These are phyloP conservation scores for Heterochromis multidens DNA, from an alignment of 2,113 vertebrate genomes.

Conservation along the genomic window DNA sequence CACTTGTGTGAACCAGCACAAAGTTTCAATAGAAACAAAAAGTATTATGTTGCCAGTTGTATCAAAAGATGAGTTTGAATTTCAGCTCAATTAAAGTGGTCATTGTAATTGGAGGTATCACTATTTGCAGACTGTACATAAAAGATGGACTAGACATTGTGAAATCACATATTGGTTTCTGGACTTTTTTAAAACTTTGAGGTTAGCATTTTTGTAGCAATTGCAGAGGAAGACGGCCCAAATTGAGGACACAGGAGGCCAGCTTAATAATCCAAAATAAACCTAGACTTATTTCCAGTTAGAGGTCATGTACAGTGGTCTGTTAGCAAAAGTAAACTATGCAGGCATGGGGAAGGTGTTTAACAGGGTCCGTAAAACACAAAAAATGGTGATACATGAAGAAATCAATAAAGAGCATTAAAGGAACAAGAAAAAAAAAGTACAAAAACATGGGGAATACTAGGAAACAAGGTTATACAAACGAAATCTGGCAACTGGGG, in stretches of 20 bases:
- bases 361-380: not conserved
- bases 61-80: not conserved
- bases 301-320: not conserved
- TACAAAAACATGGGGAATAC: not conserved
- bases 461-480: not conserved
- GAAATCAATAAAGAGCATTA: not conserved
- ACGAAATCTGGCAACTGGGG: not conserved
- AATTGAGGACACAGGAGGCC: too few relatives aligned
- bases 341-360: too few relatives aligned
- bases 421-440: not conserved
- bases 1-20: not conserved
- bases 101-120: too few relatives aligned
- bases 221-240: not conserved
- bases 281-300: not conserved
- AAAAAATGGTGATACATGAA: not conserved
- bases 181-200: not conserved
- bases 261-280: too few relatives aligned
- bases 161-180: not conserved
- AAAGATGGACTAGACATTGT: too few relatives aligned
- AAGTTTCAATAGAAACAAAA: not conserved
- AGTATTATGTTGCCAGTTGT: not conserved
- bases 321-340: not conserved
- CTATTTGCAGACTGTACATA: too few relatives aligned
- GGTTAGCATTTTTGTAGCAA: not conserved
- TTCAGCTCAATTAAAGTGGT: not conserved